Evolutionary conservation across 2,888 invertebrate genomes (phyloP), one percentile per base, ranked within the genome.

Genomic region (Poecilus cupreus): DNA sequence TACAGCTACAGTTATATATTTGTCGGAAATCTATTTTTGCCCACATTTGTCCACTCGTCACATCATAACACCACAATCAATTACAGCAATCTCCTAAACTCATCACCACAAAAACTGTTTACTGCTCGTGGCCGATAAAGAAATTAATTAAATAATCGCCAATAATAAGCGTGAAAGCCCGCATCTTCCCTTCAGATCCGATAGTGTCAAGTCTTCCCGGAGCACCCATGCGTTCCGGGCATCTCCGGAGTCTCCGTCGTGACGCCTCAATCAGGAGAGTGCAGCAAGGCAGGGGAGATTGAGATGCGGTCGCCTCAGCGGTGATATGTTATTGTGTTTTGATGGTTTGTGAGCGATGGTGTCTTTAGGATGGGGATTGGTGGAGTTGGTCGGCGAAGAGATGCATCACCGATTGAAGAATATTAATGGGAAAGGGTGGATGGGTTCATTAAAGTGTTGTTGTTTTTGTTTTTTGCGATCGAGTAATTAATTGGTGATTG

Each of bases 241-340:
- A 3, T 43, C 43, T 43, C 43, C 43, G 13, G 43, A 43, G 54
- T 22, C 13, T 22, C 13, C 60, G n/a, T 13, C 60, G 3, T 13
- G 74, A 39, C 49, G 46, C 43, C 46, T 74, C 74, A 74, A 74
- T 74, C 74, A 74, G 26, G 46, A 74, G 13, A 74, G 74, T 74
- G 74, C 74, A 74, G 13, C 49, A 74, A 6, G 74, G 10, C 22
- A 11, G 43, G 6, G 22, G 46, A n/a, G 49, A n/a, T 49, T 20
- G 39, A 1, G 2, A 16, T 49, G 18, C 57, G 32, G 32, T 32
- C 32, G 32, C 18, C 16, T 24, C 16, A 11, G 16, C 4, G 74
- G 46, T 74, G 74, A 74, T 26, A 49, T 49, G 46, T 68, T 68
- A 68, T 43, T 43, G 46, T 74, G 46, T 74, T 74, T 74, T 74